Conservation (phyloP, 2,797 vertebrate species). For the Mastacembelus armatus region DNA sequence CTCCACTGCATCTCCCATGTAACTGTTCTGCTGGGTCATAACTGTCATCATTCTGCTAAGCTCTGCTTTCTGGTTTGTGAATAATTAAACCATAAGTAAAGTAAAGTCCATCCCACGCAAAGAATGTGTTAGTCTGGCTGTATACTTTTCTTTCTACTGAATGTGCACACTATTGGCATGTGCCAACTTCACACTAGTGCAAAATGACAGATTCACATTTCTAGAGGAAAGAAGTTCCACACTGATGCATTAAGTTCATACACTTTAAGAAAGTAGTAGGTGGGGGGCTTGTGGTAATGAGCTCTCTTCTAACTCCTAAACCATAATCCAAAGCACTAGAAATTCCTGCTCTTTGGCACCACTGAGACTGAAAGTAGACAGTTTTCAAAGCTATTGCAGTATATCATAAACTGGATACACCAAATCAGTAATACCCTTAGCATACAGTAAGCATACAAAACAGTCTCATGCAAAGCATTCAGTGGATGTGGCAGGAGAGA, state of each 20-base stretch:
- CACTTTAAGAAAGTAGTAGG: constrained; percentile 3
- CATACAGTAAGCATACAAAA: not conserved
- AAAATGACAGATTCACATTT: not conserved
- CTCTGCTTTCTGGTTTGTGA: not conserved
- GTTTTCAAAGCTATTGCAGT: constrained; percentile 1
- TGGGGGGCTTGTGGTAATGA: no score
- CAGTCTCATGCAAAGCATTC: not conserved
- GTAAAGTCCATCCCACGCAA: not conserved
- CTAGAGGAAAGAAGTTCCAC: constrained; percentile 1
- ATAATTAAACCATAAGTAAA: constrained; percentile 1
- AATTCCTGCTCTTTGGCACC: not conserved
- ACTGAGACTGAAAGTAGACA: not conserved
- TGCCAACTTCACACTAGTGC: not conserved
- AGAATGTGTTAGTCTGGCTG: no score
- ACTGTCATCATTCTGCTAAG: not conserved
- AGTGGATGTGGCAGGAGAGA: not conserved
- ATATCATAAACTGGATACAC: not conserved
- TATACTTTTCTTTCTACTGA: not conserved
- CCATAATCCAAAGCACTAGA: constrained; percentile 3
- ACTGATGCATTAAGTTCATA: not conserved
- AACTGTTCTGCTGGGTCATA: not conserved
- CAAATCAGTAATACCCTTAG: not conserved
- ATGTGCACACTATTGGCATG: not conserved
- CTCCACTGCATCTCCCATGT: not conserved
- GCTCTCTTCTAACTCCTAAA: not conserved